Evolutionary conservation across 2,113 vertebrate species (phyloP).

Genomic region (Paraplagusia blochii): DNA sequence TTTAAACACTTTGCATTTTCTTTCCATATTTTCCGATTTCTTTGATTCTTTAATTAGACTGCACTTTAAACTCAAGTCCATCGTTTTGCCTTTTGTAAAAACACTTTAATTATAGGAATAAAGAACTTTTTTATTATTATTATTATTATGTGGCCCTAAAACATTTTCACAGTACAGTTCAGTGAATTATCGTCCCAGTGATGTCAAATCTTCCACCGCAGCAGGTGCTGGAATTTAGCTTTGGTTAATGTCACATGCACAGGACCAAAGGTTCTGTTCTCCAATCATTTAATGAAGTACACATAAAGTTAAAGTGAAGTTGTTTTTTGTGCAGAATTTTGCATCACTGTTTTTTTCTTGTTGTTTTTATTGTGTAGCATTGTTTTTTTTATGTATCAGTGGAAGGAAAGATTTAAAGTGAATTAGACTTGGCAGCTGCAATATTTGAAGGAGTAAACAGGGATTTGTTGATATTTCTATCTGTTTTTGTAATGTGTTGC

Average conservation of each 20-base stretch:
- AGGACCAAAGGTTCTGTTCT: background rate
- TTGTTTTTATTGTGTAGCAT: no score
- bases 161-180: no score
- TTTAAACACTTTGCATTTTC: no score
- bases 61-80: no score
- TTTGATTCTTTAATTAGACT: no score
- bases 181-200: background rate
- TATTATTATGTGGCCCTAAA: no score
- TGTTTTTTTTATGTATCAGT: no score
- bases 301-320: background rate
- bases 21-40: no score
- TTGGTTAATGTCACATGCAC: background rate
- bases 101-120: no score
- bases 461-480: background rate
- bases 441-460: conserved; percentile 20
- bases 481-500: background rate
- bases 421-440: conserved; percentile 25
- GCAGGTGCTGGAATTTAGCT: background rate
- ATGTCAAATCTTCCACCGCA: conserved; percentile 12
- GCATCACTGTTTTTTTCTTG: background rate
- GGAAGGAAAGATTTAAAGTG: background rate
- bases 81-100: no score
- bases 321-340: conserved; percentile 16
- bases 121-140: no score
- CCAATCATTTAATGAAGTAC: background rate